Conservation (phyloP, 2,888 invertebrate species). For the Choristoneura rosaceana region DNA sequence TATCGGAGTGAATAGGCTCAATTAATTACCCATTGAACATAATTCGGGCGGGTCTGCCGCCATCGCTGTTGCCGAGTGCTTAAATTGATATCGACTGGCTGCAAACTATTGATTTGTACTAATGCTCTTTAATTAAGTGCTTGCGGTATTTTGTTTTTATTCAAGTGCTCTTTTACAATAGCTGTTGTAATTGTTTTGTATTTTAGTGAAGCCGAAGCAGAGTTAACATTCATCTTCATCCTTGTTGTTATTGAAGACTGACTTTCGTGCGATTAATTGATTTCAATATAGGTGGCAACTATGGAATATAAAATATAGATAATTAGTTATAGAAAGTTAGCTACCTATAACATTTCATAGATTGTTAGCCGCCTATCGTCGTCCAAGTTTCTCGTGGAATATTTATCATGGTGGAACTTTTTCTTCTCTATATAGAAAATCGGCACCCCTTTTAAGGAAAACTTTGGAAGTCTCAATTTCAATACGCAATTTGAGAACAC, state of each 20-base stretch:
- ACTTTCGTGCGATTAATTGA: neutral
- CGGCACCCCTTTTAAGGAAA: constrained; percentile 66
- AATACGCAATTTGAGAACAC: constrained; percentile 6
- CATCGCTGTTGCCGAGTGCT: constrained; percentile 66
- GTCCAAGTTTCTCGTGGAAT: constrained; percentile 62
- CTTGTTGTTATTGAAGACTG: neutral
- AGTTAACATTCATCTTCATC: neutral
- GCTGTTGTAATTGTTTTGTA: neutral
- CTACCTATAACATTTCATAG: constrained; percentile 61
- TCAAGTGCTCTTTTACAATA: neutral
- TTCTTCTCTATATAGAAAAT: constrained; percentile 68
- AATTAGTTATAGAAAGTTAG: constrained; percentile 19
- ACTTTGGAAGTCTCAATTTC: constrained; percentile 19
- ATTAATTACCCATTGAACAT: constrained; percentile 85
- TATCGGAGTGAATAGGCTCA: constrained; percentile 75
- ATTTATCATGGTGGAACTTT: constrained; percentile 80
- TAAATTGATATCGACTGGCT: constrained; percentile 64
- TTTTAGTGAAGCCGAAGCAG: neutral
- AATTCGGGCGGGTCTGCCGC: constrained; percentile 78
- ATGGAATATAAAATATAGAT: neutral
- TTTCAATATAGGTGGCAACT: neutral
- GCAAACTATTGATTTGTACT: constrained; percentile 47
- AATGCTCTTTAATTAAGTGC: constrained; percentile 30
- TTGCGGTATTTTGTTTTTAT: constrained; percentile 8
- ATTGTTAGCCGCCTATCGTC: constrained; percentile 67